Conservation (phyloP, 2,888 invertebrate species). For the Arctia plantaginis region DNA sequence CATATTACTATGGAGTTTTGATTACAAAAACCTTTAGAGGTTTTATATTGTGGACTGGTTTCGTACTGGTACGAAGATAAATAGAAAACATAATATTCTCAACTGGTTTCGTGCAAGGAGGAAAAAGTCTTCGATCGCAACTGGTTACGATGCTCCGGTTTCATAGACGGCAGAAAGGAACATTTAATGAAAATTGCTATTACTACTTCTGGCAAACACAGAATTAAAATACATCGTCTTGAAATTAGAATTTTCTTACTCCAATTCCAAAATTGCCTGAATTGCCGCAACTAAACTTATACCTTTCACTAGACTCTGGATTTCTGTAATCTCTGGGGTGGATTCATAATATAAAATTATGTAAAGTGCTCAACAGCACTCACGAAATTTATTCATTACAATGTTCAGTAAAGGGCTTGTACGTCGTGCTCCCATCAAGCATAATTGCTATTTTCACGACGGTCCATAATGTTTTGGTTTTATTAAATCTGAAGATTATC, state of each 20-base stretch:
- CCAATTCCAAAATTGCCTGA: conserved; percentile 32
- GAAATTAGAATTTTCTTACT: conserved; percentile 22
- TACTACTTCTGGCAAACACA: conserved; percentile 12
- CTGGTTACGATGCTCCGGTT: too few relatives aligned
- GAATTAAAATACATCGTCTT: conserved; percentile 17
- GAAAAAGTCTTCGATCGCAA: too few relatives aligned
- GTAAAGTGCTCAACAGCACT: conserved; percentile 52
- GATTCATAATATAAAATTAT: conserved; percentile 53
- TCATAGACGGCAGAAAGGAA: too few relatives aligned
- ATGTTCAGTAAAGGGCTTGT: conserved; percentile 44
- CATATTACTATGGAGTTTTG: too few relatives aligned
- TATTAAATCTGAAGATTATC: conserved; percentile 52
- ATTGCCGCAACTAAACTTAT: conserved; percentile 42
- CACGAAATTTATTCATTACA: conserved; percentile 54
- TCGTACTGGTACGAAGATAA: too few relatives aligned
- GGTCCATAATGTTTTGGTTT: conserved; percentile 42
- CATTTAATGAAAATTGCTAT: background rate
- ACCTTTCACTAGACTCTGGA: conserved; percentile 38
- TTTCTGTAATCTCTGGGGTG: conserved; percentile 46
- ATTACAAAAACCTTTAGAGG: too few relatives aligned
- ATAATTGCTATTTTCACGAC: conserved; percentile 55
- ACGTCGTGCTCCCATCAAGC: conserved; percentile 37
- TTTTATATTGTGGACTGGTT: too few relatives aligned
- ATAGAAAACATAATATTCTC: too few relatives aligned
- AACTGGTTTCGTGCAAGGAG: too few relatives aligned